phyloP scores from a whole-genome alignment of 2,113 vertebrate species.

The Peromyscus californicus region DNA sequence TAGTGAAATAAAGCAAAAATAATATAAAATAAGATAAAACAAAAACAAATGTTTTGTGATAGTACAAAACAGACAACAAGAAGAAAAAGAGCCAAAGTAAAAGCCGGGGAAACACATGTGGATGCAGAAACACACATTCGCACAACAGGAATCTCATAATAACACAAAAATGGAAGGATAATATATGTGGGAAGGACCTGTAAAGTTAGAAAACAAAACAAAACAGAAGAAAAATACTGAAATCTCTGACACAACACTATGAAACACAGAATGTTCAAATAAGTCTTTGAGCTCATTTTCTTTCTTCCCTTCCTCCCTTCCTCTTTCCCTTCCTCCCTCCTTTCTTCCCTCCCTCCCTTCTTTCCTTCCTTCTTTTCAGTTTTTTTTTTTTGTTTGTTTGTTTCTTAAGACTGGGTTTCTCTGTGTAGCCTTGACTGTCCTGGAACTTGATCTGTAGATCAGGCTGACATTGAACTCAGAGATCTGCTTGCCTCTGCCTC shows the following conservation, averaged over 20 bases:
- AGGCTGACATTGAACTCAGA: neutral
- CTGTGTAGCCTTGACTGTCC: no score
- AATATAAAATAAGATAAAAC: neutral
- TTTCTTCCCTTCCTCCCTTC: neutral
- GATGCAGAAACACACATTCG: neutral
- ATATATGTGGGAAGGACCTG: neutral
- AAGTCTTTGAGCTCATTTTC: neutral
- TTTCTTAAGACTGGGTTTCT: neutral
- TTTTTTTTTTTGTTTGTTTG: neutral
- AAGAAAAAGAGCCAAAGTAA: neutral
- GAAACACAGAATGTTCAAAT: neutral
- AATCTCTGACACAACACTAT: neutral
- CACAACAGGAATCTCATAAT: neutral
- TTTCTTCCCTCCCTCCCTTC: no score
- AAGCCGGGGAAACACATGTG: neutral
- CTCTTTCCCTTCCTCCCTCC: no score
- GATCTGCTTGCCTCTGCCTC: neutral
- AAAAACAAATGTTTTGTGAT: neutral
- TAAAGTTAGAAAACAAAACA: neutral
- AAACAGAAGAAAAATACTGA: neutral
- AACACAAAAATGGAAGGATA: neutral
- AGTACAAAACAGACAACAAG: neutral
- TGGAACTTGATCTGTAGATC: neutral
- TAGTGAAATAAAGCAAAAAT: neutral
- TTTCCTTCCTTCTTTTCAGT: neutral